Base-by-base conservation (phyloP, 2,113 vertebrate species). In the Xiphorhynchus elegans region DNA sequence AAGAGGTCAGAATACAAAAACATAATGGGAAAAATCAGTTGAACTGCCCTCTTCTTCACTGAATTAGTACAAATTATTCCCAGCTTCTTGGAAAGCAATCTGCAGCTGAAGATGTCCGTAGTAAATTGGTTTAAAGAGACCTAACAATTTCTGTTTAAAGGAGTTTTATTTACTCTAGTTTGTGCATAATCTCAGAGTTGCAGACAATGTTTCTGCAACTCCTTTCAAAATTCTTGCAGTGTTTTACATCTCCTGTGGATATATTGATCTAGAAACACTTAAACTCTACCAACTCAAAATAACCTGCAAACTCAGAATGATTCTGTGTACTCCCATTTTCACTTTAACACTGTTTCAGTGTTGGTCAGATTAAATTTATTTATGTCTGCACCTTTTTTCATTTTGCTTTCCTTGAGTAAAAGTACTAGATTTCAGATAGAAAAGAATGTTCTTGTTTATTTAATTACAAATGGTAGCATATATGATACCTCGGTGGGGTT, bases 11-110 rank as follows among this genome's bases (percentile, higher is more conserved):
- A 81, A 64, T 76, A 55, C 19, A 62, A 47, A 68, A 88, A 37
- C 58, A 33, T 93, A 91, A 79, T 84, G 75, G 68, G 44, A 75
- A 94, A 95, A 91, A 75, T 94, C 59, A 89, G 37, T 87, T 84
- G 82, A 49, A 89, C 76, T 92, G 91, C 67, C 66, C 49, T 81
- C 52, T 94, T 90, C 62, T 87, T 62, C 23, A n/a, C 70, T 58
- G 77, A 69, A 89, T 96, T 60, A 92, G 49, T 85, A 90, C 29
- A 90, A 82, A 89, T 96, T 87, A 85, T 83, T 96, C 53, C 53
- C 53, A 87, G 70, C 52, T 79, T 94, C 39, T 55, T 87, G 82
- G 78, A 88, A 93, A 92, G 63, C 79, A 80, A 50, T 92, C 94
- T 90, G 55, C 67, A 39, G 80, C 86, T 90, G 29, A 95, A 91